Percentiles rank a stretch among this genome's conserved stretches.
Conservation (phyloP, 2,888 invertebrate species). For the Coenonympha arcania region DNA sequence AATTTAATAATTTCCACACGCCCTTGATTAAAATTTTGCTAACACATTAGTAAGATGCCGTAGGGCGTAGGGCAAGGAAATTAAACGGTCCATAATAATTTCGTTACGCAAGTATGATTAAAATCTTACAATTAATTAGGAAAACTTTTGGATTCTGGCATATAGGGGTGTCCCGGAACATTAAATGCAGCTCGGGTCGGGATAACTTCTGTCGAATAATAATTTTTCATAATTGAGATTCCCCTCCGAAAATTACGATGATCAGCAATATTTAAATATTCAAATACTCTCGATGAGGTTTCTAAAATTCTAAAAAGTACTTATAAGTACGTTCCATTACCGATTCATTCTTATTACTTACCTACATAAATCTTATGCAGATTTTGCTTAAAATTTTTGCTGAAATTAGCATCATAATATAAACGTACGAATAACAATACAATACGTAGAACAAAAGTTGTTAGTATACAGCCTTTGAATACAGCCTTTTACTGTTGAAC, state of each 20-base stretch:
- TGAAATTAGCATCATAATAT: too few relatives aligned
- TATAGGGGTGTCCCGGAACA: slow-evolving; percentile 36
- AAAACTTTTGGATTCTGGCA: slow-evolving; percentile 49
- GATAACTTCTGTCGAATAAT: slow-evolving; percentile 5
- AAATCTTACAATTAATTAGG: slow-evolving; percentile 70
- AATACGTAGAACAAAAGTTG: too few relatives aligned
- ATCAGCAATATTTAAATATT: slow-evolving; percentile 7
- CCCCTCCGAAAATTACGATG: slow-evolving; percentile 8
- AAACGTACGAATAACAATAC: too few relatives aligned
- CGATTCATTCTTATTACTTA: too few relatives aligned
- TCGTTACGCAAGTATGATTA: slow-evolving; percentile 68
- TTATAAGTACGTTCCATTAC: too few relatives aligned
- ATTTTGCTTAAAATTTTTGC: too few relatives aligned
- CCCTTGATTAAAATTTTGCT: slow-evolving; percentile 73
- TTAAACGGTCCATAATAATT: slow-evolving; percentile 72
- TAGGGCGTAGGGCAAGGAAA: slow-evolving; percentile 63
- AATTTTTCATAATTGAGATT: slow-evolving; percentile 18
- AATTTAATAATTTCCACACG: slow-evolving; percentile 69
- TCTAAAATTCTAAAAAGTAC: neutral
- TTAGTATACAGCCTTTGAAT: too few relatives aligned
- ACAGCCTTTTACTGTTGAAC: too few relatives aligned
- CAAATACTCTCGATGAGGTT: neutral
- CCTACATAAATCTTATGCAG: too few relatives aligned
- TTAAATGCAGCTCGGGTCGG: slow-evolving; percentile 37
- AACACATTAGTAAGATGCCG: slow-evolving; percentile 66